Evolutionary conservation across 2,888 invertebrate species (phyloP).

Genomic region (Pomacea canaliculata): DNA sequence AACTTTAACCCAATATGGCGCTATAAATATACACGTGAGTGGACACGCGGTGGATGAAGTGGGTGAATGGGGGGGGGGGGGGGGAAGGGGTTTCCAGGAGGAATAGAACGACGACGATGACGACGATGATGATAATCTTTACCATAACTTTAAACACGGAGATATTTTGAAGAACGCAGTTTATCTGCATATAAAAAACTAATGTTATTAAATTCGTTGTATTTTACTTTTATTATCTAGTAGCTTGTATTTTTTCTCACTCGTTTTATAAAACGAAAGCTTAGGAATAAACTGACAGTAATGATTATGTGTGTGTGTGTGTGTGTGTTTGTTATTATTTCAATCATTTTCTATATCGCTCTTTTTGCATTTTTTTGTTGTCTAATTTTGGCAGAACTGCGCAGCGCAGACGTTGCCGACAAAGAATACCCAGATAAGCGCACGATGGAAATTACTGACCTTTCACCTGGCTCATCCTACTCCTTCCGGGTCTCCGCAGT

Average conservation of each 20-base stretch:
- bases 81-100: too few species aligned
- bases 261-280: too few species aligned
- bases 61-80: neutral
- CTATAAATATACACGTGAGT: slow-evolving; percentile 14
- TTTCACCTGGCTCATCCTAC: slow-evolving; percentile 92
- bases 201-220: too few species aligned
- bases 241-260: too few species aligned
- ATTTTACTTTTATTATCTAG: too few species aligned
- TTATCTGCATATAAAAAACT: too few species aligned
- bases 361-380: too few species aligned
- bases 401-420: slow-evolving; percentile 12
- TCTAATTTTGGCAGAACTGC: slow-evolving; percentile 24
- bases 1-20: slow-evolving; percentile 42
- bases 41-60: slow-evolving; percentile 28
- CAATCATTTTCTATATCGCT: neutral
- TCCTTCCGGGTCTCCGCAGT: slow-evolving; percentile 90
- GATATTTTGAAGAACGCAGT: too few species aligned
- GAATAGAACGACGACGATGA: neutral
- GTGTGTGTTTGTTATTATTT: neutral
- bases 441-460: slow-evolving; percentile 45
- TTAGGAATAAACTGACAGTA: too few species aligned
- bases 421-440: slow-evolving; percentile 16
- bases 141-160: neutral
- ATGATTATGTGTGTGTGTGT: neutral
- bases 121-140: neutral